A percentile compares a stretch with the other conserved stretches of the same genome.
These are phyloP conservation scores for Microplitis deprimator DNA, from an alignment of 2,888 invertebrate species.

Conservation along the genomic window DNA sequence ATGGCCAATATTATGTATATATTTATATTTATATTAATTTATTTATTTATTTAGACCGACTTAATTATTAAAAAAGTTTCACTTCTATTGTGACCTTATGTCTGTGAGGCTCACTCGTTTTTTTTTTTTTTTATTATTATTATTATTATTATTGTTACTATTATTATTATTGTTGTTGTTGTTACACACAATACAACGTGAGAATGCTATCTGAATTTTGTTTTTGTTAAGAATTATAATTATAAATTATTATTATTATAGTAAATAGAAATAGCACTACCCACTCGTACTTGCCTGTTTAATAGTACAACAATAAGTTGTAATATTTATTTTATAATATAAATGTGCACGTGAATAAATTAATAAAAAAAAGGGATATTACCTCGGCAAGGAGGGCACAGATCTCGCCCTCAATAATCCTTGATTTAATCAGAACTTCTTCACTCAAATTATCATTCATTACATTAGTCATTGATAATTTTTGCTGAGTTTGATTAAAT, in stretches of 20 bases:
- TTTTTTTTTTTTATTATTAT: no score
- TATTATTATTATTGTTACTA: not conserved
- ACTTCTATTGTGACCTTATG: no score
- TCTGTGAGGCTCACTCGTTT: no score
- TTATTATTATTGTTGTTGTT: not conserved
- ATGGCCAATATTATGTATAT: no score
- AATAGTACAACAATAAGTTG: not conserved
- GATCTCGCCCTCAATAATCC: constrained; percentile 79
- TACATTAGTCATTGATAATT: constrained; percentile 42
- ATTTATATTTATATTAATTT: no score
- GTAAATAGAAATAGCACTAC: constrained; percentile 37
- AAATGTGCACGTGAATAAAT: not conserved
- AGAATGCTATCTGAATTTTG: not conserved
- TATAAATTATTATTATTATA: not conserved
- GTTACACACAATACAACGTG: not conserved
- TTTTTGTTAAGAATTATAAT: not conserved
- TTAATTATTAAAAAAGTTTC: no score
- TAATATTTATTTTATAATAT: constrained; percentile 2
- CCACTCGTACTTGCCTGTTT: constrained; percentile 24
- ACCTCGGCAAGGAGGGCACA: constrained; percentile 80
- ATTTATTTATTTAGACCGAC: no score
- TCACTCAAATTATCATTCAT: constrained; percentile 72
- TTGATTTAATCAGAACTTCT: constrained; percentile 76
- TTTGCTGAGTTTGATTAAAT: constrained; percentile 73
- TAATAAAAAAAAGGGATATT: constrained; percentile 53